Evolutionary conservation across 2,113 vertebrate genomes (phyloP).

Genomic region (Fulica atra): DNA sequence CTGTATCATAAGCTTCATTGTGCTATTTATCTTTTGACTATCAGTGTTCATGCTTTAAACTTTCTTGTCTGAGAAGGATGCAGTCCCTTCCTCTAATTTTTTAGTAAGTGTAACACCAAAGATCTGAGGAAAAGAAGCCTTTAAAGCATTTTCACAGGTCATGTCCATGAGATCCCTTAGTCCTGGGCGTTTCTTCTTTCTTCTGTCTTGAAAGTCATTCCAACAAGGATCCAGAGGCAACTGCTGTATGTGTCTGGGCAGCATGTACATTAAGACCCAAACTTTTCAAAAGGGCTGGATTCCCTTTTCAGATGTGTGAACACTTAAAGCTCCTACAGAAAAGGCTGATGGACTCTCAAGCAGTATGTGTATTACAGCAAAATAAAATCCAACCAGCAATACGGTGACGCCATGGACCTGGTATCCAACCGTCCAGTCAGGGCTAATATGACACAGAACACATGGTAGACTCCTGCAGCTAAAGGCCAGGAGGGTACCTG

Average conservation of each 20-base stretch:
- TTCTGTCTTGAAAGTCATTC: background rate
- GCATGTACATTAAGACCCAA: background rate
- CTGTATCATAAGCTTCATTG: background rate
- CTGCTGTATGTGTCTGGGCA: background rate
- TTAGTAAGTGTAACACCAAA: background rate
- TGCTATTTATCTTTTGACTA: background rate
- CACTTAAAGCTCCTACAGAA: background rate
- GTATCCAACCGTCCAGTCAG: background rate
- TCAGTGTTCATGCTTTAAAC: background rate
- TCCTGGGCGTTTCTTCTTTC: background rate
- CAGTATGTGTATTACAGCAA: background rate
- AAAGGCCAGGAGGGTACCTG: background rate
- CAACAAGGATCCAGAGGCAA: background rate
- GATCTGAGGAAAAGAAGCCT: background rate
- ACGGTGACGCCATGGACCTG: too few species aligned
- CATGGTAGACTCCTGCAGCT: background rate
- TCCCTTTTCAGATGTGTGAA: background rate
- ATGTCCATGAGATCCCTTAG: background rate
- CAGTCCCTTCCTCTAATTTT: background rate
- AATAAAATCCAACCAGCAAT: background rate
- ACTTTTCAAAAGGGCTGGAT: background rate
- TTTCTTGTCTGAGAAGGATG: background rate
- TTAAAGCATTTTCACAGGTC: background rate
- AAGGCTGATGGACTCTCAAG: background rate
- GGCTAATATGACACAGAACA: background rate